Conservation (phyloP, 2,797 vertebrate species). For the Pseudochirops cupreus region DNA sequence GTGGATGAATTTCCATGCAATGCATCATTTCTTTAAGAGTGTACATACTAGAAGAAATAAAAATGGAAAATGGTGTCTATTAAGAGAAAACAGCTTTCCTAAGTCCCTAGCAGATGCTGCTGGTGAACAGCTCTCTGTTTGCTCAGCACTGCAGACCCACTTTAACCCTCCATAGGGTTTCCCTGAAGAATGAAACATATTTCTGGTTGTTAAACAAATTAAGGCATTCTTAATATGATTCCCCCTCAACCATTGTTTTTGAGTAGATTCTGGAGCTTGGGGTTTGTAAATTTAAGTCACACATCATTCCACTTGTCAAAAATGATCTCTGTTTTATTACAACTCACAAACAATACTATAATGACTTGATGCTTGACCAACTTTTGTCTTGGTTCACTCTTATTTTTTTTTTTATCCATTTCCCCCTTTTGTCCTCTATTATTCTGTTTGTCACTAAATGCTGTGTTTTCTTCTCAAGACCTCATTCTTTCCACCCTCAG, state of each 20-base stretch:
- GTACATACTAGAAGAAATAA: constrained; percentile 63
- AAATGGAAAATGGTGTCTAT: constrained; percentile 69
- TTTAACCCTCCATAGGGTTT: constrained; percentile 36
- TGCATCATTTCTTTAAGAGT: constrained; percentile 71
- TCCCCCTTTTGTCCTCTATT: neutral
- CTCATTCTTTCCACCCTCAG: neutral
- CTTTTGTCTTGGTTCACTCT: neutral
- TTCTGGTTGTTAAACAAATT: constrained; percentile 70
- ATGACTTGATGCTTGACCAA: constrained; percentile 8
- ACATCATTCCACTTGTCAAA: constrained; percentile 38
- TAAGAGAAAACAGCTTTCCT: constrained; percentile 70
- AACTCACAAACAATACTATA: neutral
- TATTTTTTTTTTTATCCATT: neutral
- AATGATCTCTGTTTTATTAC: neutral
- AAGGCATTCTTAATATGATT: constrained; percentile 43
- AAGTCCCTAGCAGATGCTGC: constrained; percentile 52
- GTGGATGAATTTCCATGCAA: constrained; percentile 74
- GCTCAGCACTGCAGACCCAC: constrained; percentile 47
- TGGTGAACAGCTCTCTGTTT: constrained; percentile 58
- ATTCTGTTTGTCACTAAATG: constrained; percentile 13
- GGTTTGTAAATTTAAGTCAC: constrained; percentile 52
- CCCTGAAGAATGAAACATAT: constrained; percentile 39
- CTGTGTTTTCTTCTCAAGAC: constrained; percentile 1
- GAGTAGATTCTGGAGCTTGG: neutral
- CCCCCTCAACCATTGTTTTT: constrained; percentile 55